phyloP scores from a whole-genome alignment of 2,113 vertebrate genomes.

The Crocuta crocuta region DNA sequence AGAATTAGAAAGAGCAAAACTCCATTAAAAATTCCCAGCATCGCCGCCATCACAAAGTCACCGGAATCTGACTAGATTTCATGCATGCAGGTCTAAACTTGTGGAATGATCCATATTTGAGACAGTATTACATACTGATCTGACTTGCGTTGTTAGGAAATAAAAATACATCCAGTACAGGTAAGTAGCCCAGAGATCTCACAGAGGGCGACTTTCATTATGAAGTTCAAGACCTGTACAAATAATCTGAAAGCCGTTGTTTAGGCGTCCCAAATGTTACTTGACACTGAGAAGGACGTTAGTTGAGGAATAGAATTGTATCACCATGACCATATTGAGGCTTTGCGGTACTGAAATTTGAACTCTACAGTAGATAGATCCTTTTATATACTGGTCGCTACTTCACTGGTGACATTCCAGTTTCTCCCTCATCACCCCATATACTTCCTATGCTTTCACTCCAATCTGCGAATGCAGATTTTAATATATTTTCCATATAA shows the following conservation, averaged over 20 bases:
- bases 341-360: not conserved
- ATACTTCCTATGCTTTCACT: slow-evolving; percentile 8
- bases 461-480: not conserved
- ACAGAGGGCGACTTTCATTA: not conserved
- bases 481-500: not conserved
- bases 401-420: slow-evolving; percentile 42
- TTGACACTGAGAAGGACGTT: not conserved
- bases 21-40: not conserved
- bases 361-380: not conserved
- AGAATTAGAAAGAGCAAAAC: not conserved
- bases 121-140: not conserved
- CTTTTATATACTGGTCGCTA: not conserved
- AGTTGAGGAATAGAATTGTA: not conserved
- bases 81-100: not conserved
- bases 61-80: not conserved
- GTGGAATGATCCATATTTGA: not conserved
- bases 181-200: not conserved
- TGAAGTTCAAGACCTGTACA: not conserved
- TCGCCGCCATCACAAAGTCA: not conserved
- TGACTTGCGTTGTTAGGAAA: not conserved
- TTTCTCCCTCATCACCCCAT: slow-evolving; percentile 38
- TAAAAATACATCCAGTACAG: not conserved
- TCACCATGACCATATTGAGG: not conserved
- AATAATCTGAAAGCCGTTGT: not conserved
- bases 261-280: slow-evolving; percentile 6